These are phyloP conservation scores for Beris morrisii DNA, from an alignment of 2,888 invertebrate genomes.

Conservation along the genomic window DNA sequence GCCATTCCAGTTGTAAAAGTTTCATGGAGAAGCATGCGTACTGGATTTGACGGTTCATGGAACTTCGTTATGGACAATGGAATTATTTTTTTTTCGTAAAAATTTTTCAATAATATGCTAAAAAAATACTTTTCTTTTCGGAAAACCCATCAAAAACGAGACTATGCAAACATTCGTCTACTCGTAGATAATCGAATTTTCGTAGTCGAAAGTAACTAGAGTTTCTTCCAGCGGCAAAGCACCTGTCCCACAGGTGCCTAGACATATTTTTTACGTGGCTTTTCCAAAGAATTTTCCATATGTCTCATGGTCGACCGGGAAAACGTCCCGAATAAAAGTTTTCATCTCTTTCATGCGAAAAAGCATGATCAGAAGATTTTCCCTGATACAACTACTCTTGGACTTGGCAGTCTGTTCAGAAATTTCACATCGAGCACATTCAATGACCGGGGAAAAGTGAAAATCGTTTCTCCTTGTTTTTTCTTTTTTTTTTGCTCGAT, in stretches of 20 bases:
- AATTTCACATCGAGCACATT: slow-evolving; percentile 27
- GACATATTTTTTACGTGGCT: no score
- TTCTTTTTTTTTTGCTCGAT: slow-evolving; percentile 8
- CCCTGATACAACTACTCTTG: slow-evolving; percentile 11
- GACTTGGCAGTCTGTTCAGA: slow-evolving; percentile 26
- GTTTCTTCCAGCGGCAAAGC: no score
- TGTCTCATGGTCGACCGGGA: slow-evolving; percentile 16
- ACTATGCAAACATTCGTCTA: no score
- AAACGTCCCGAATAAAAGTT: slow-evolving; percentile 23
- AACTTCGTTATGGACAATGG: slow-evolving; percentile 6
- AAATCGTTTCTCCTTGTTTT: slow-evolving; percentile 22
- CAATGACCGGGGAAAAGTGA: slow-evolving; percentile 28
- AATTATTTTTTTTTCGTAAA: no score
- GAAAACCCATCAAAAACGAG: no score
- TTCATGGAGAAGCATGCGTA: slow-evolving; percentile 17
- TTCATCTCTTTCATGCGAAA: slow-evolving; percentile 30
- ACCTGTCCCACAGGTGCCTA: no score
- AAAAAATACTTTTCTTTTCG: no score
- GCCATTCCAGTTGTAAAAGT: slow-evolving; percentile 17
- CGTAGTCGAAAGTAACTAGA: no score
- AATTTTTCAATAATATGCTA: no score
- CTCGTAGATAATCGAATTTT: no score
- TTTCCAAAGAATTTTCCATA: no score
- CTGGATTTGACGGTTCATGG: slow-evolving; percentile 9
- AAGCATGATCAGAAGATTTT: slow-evolving; percentile 32